Evolutionary conservation across 2,888 invertebrate genomes (phyloP), one percentile per base, ranked within the genome.

Genomic region (Hemaris fuciformis): DNA sequence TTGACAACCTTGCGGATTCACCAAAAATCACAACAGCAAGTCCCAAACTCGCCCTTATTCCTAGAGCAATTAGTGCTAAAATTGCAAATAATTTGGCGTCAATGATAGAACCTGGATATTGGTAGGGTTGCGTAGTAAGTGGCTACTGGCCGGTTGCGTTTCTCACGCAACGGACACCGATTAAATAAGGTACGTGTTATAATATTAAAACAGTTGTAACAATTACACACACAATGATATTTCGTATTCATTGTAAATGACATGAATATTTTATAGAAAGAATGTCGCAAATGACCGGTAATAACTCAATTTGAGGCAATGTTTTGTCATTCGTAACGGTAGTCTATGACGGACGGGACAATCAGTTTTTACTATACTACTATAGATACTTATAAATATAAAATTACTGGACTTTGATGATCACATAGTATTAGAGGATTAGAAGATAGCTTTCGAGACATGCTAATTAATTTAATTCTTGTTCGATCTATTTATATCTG

Each of bases 91-190:
- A 62, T 48, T 62, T 58, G 6, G 56, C 62, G 68, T 64, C 60
- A 34, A 1, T 18, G 53, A 31, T 53, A 31, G 53, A 18, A 53
- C 27, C 31, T 15, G 31, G 3, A 53, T 53, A 53, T 53, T 53
- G 53, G 53, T 53, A 31, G 31, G 53, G 53, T 53, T 31, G 53
- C 10, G 53, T n/a, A 60, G 41, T 58, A 61, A 61, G 27, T 72
- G 73, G 85, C 88, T 85, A 86, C 88, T 84, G 88, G 74, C 78
- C 75, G 83, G 73, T 91, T 80, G 92, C 91, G 92, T 92, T 92
- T 91, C 88, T 87, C 92, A 92, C 92, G 91, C 91, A 85, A 91
- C 84, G 76, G 77, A 81, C 76, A 81, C 80, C 87, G 88, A 89
- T 88, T 88, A 88, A 86, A 82, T 87, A 88, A 85, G 85, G 81